Conservation (phyloP, 2,888 invertebrate species). For the Drosophila helvetica region DNA sequence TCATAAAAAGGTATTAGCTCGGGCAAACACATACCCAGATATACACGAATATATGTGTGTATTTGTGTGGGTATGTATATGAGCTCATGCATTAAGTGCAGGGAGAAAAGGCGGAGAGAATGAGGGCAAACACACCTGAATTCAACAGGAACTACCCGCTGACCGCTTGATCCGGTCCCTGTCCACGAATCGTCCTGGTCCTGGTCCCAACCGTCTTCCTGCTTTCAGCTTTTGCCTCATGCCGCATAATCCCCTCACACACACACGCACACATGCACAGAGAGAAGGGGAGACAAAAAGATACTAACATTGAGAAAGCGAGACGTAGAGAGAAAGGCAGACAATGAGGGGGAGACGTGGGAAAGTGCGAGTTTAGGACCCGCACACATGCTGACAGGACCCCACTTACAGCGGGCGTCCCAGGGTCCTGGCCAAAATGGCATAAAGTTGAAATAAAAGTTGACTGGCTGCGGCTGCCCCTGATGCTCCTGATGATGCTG, state of each 20-base stretch:
- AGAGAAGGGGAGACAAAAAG: neutral
- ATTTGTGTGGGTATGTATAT: conserved; percentile 9
- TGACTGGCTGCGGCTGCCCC: conserved; percentile 40
- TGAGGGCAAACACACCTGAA: conserved; percentile 48
- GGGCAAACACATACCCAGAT: conserved; percentile 38
- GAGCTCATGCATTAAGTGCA: conserved; percentile 40
- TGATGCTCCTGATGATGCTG: conserved; percentile 6
- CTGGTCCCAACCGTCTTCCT: conserved; percentile 34
- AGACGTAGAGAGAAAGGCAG: conserved; percentile 9
- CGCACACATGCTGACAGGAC: conserved; percentile 72
- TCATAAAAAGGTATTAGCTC: conserved; percentile 77
- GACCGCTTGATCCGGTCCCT: conserved; percentile 63
- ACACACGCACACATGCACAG: conserved; percentile 28
- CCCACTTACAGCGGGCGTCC: conserved; percentile 57
- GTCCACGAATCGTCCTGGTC: conserved; percentile 15
- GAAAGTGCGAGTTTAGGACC: conserved; percentile 13
- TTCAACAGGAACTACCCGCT: conserved; percentile 59
- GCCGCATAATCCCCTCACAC: conserved; percentile 72
- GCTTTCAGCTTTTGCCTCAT: conserved; percentile 52
- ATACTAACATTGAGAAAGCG: neutral
- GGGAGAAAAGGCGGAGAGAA: neutral
- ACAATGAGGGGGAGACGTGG: neutral
- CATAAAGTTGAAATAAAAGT: conserved; percentile 77
- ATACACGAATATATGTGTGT: conserved; percentile 20
- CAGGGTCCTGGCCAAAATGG: conserved; percentile 55